phyloP scores from a whole-genome alignment of 2,797 vertebrate species.

The Amniataba percoides region DNA sequence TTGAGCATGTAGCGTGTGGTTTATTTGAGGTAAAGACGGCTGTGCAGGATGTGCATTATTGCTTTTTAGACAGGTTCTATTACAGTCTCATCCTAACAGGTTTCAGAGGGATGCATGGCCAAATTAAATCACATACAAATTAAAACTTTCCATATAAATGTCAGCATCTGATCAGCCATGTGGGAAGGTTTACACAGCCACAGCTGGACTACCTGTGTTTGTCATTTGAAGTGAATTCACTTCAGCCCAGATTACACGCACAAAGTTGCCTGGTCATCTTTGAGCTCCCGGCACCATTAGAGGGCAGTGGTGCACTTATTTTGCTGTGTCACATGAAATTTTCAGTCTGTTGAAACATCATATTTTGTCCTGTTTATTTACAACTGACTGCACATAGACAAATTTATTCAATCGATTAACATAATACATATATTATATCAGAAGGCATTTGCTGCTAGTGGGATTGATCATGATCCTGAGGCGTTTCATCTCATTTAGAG shows the following conservation, averaged over 20 bases:
- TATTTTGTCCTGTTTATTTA: constrained; percentile 44
- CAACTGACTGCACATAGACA: constrained; percentile 20
- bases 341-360: background rate
- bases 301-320: constrained; percentile 69
- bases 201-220: background rate
- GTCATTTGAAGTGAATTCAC: constrained; percentile 8
- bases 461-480: constrained; percentile 41
- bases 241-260: background rate
- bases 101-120: background rate
- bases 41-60: constrained; percentile 15
- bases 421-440: constrained; percentile 31
- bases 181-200: background rate
- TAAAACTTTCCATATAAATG: background rate
- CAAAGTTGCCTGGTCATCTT: background rate
- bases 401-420: constrained; percentile 35
- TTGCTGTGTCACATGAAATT: background rate
- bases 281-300: constrained; percentile 55
- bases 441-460: constrained; percentile 15
- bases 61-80: constrained; percentile 9
- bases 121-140: background rate
- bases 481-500: constrained; percentile 25
- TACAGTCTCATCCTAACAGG: background rate
- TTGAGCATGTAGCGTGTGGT: constrained; percentile 47
- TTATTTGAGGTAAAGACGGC: constrained; percentile 59
- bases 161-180: background rate